Percentiles rank a stretch among this genome's conserved stretches.
phyloP scores from a whole-genome alignment of 2,797 vertebrate species.

The Crocidura indochinensis region DNA sequence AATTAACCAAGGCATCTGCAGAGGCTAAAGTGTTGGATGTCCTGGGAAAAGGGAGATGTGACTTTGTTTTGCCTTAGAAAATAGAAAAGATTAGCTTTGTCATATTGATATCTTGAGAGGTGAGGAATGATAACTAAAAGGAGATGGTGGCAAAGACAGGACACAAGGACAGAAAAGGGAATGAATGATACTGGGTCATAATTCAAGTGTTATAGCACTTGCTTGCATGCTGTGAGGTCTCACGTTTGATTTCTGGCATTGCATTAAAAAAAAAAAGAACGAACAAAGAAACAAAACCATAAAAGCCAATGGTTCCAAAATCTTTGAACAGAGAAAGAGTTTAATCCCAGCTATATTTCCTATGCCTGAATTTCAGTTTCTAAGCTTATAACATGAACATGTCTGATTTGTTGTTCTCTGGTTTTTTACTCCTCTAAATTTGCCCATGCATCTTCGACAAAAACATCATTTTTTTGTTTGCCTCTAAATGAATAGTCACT shows the following conservation, averaged over 20 bases:
- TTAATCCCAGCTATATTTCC: conserved; percentile 5
- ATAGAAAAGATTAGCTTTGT: conserved; percentile 28
- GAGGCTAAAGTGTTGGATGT: conserved; percentile 16
- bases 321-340: neutral
- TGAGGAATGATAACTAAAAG: neutral
- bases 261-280: too few species aligned
- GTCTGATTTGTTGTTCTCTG: neutral
- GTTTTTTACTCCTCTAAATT: conserved; percentile 16
- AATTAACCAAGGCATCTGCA: conserved; percentile 37
- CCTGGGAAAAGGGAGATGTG: conserved; percentile 15
- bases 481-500: conserved; percentile 38
- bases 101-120: neutral
- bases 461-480: conserved; percentile 30
- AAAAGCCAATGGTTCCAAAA: neutral
- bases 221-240: too few species aligned
- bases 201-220: too few species aligned
- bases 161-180: neutral
- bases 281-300: too few species aligned
- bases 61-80: conserved; percentile 40
- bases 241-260: too few species aligned
- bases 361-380: neutral
- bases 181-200: too few species aligned
- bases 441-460: neutral
- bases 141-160: neutral
- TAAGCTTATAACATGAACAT: neutral